Base-by-base conservation (phyloP, 2,888 invertebrate species). In the Papilio gigon region DNA sequence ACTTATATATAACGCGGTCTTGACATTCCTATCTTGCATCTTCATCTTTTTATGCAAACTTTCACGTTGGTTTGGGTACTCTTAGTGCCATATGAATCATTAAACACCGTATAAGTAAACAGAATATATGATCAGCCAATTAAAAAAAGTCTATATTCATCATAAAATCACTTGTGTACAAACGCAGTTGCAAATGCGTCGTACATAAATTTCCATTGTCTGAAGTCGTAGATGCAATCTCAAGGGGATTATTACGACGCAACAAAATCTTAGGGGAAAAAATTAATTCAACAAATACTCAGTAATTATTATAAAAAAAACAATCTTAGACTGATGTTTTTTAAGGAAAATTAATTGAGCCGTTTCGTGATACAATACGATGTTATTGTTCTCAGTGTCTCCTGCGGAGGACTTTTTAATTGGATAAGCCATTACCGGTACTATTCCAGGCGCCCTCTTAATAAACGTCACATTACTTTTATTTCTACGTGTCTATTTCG, bases 361-460 rank as follows among this genome's bases (percentile, higher is more conserved):
- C 44, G 58, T 58, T 58, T 17, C 17, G 22, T 35, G 27, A 44
- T 44, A 68, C 62, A 68, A 63, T 68, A 67, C 67, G 42, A 56
- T 50, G 47, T 64, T 64, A 30, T 63, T 25, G 22, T 59, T 33
- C 50, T 47, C 64, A 20, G 37, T 66, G 60, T 66, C 62, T 70
- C 42, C 67, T 59, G 59, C 30, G 62, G 67, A 62, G 61, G 65
- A 68, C 65, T 69, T 72, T 70, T 72, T 72, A 72, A 72, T 72
- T 72, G 70, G 68, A 65, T 70, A 68, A 68, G 60, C 67, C 68
- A 64, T 68, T 68, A 64, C 59, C 20, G 42, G 64, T 59, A 42
- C 60, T 65, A 68, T 68, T 68, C 50, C 64, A 50, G 47, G 30
- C 40, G 17, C 59, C 60, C 40, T 59, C 44, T 44, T 68, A 64